phyloP scores from a whole-genome alignment of 2,888 invertebrate species.

The Meta bourneti region DNA sequence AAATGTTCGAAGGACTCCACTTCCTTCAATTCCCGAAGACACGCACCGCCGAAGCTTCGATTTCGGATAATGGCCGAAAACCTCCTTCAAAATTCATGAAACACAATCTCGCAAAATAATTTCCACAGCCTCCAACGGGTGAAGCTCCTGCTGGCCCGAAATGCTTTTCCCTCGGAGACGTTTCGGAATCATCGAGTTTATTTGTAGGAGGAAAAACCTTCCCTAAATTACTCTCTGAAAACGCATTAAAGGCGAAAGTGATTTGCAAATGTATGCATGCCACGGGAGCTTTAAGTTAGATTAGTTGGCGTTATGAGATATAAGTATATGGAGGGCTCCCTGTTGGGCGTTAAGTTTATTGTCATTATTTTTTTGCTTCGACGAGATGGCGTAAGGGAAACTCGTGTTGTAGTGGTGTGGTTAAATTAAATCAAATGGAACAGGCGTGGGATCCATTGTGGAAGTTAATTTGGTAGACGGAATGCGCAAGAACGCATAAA shows the following conservation, averaged over 20 bases:
- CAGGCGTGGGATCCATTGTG: neutral
- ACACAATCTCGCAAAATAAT: slow-evolving; percentile 31
- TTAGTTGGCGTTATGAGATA: slow-evolving; percentile 22
- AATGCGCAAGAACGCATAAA: neutral
- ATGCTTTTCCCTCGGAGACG: neutral
- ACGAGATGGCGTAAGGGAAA: neutral
- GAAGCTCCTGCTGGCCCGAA: neutral
- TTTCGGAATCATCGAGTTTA: neutral
- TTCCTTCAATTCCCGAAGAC: neutral
- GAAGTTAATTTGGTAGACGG: neutral
- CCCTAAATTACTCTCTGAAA: slow-evolving; percentile 6
- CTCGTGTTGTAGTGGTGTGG: neutral
- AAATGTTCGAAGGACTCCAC: neutral
- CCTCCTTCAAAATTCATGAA: slow-evolving; percentile 44
- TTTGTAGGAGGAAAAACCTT: slow-evolving; percentile 6
- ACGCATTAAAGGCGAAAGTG: slow-evolving; percentile 34
- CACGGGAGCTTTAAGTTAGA: slow-evolving; percentile 30
- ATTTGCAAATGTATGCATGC: slow-evolving; percentile 34
- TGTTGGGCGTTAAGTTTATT: slow-evolving; percentile 21
- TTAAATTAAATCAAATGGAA: neutral
- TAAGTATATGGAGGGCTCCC: neutral
- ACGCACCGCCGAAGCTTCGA: neutral
- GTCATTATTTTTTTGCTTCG: neutral
- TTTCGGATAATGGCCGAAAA: slow-evolving; percentile 15
- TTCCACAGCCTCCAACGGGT: neutral